Base-by-base conservation (phyloP, 92 coral and sea anemone species). In the Porites cylindrica region DNA sequence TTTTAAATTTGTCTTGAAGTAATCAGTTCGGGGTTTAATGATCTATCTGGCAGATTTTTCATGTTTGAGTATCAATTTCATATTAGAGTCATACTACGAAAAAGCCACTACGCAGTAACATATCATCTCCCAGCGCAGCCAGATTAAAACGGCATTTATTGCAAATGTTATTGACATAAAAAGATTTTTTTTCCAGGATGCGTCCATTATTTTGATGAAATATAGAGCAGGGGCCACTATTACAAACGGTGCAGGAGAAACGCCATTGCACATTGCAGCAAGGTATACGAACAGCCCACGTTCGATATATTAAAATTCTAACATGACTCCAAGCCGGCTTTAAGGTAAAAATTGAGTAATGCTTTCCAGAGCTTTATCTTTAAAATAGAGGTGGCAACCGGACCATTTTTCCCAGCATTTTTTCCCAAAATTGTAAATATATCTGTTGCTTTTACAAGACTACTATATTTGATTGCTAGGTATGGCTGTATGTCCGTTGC, bases 201-300 rank as follows among this genome's bases (percentile, higher is more conserved):
- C 93, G 29, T 90, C 94, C n/a, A 91, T 95, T 73, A 93, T 95
- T 78, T 56, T 93, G 74, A 79, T 95, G 91, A 95, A 95, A 59
- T 93, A 95, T 66, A 90, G 92, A 72, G 94, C 98, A 1, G 93
- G 96, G 11, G 96, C 96, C 2, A 92, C 93, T 56, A 95, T 93
- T 10, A 77, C 92, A 26, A 95, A 95, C 66, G 87, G 83, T 14
- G 83, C 82, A 8, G 98, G 94, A 50, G 96, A 91, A 54, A 95
- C 94, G 72, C 98, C 98, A 52, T 80, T 95, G 20, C 98, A 95
- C 69, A 90, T 85, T 29, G 94, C 96, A 14, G 94, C 98, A 71
- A 93, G 93, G 98, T 93, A 62, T 38, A 38, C 47, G 47, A 38
- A 38, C 0, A 38, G 47, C 47, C 47, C 7, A 38, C 6, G 47